phyloP scores from a whole-genome alignment of 2,113 vertebrate species.

The Antechinus stuartii region DNA sequence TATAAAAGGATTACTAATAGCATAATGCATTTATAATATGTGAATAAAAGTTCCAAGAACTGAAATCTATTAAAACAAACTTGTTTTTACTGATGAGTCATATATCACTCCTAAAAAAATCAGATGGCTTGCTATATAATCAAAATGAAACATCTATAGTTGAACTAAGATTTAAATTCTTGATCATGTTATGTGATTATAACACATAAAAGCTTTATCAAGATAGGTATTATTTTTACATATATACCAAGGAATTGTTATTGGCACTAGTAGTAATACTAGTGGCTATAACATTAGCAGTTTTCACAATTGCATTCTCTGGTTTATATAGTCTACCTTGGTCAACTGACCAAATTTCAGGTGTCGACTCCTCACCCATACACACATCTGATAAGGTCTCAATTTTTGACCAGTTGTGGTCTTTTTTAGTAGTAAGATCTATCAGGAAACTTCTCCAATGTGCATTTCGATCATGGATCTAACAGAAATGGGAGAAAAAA shows the following conservation, averaged over 20 bases:
- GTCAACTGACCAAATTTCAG: background rate
- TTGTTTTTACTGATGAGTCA: background rate
- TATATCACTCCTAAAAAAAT: background rate
- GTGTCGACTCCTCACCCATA: accelerated
- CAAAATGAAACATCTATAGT: background rate
- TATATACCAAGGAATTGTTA: background rate
- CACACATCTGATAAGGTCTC: slow-evolving; percentile 17
- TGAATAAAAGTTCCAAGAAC: background rate
- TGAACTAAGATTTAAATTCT: background rate
- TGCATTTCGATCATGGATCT: slow-evolving; percentile 82
- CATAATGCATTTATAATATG: background rate
- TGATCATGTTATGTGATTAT: accelerated
- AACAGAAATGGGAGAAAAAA: accelerated
- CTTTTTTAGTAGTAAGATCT: slow-evolving; percentile 81
- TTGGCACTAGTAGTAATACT: accelerated
- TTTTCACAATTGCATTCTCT: background rate
- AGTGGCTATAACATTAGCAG: background rate
- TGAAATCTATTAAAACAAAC: background rate
- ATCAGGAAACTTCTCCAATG: slow-evolving; percentile 83
- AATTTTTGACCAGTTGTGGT: slow-evolving; percentile 84
- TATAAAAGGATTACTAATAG: background rate
- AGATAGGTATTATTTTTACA: accelerated
- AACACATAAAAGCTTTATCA: background rate
- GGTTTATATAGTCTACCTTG: slow-evolving; percentile 54
- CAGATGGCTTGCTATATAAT: background rate